Evolutionary conservation across 2,888 invertebrate genomes (phyloP).

Genomic region (Caenorhabditis zanzibari): DNA sequence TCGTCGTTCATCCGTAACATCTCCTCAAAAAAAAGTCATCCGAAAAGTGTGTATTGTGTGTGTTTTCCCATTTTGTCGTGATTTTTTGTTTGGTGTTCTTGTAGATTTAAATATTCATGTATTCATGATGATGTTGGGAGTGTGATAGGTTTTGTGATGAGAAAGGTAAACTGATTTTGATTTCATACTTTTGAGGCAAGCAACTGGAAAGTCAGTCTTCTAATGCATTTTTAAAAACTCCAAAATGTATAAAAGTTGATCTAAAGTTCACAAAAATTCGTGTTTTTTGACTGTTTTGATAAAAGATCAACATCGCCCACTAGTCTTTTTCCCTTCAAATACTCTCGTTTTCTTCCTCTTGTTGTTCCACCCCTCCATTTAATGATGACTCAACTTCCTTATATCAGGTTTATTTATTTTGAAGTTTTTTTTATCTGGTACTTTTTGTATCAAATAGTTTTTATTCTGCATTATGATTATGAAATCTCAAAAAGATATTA

Average conservation of each 20-base stretch:
- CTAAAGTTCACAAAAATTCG: not conserved
- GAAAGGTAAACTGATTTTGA: not conserved
- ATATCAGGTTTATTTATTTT: not conserved
- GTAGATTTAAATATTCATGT: constrained; percentile 16
- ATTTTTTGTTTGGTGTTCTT: constrained; percentile 7
- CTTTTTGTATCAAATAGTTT: not conserved
- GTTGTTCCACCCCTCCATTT: not conserved
- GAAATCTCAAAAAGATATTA: not conserved
- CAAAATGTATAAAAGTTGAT: too few species aligned
- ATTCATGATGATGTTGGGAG: not conserved
- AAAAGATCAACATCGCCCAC: constrained; percentile 55
- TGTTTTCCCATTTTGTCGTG: not conserved
- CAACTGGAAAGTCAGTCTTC: not conserved
- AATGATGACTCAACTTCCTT: constrained; percentile 23
- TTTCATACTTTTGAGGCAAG: not conserved
- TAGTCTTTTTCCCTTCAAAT: not conserved
- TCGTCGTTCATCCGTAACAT: constrained; percentile 23
- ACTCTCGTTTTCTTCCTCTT: constrained; percentile 8
- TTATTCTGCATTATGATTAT: not conserved
- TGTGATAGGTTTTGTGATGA: not conserved
- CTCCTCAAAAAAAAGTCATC: constrained; percentile 16
- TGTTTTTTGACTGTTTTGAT: constrained; percentile 48
- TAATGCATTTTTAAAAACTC: not conserved
- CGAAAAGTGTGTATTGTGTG: constrained; percentile 15
- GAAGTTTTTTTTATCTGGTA: too few species aligned